These are phyloP conservation scores for Notospermus geniculatus DNA, from an alignment of 1,140 invertebrate species.

Conservation along the genomic window DNA sequence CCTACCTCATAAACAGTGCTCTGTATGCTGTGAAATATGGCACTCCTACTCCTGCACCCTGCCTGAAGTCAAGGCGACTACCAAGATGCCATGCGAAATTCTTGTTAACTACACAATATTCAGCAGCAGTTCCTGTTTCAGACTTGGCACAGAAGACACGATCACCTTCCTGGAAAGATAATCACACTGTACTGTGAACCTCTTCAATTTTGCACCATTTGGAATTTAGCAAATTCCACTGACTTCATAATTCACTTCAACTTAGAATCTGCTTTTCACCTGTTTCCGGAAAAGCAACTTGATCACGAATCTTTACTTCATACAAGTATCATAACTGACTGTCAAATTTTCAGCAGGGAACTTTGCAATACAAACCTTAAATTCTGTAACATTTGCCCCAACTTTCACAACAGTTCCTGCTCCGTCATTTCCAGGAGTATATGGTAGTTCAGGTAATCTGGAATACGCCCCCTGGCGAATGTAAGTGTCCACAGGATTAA, in stretches of 20 bases:
- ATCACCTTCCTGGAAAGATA: slow-evolving; percentile 58
- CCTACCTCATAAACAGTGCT: slow-evolving; percentile 58
- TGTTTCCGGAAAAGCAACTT: no score
- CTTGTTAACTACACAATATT: slow-evolving; percentile 54
- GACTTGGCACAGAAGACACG: slow-evolving; percentile 55
- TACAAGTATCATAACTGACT: no score
- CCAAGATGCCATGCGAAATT: slow-evolving; percentile 40
- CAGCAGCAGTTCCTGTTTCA: slow-evolving; percentile 59
- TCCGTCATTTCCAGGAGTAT: slow-evolving; percentile 60
- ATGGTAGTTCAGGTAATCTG: slow-evolving; percentile 56
- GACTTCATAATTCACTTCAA: no score
- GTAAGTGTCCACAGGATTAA: slow-evolving; percentile 67
- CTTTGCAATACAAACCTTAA: no score
- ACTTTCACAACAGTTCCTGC: slow-evolving; percentile 60
- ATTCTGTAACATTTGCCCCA: slow-evolving; percentile 53
- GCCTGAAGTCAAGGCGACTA: slow-evolving; percentile 55
- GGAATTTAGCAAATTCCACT: no score
- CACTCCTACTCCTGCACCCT: slow-evolving; percentile 62
- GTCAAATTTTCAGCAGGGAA: no score
- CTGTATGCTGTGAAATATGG: slow-evolving; percentile 65
- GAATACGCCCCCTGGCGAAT: slow-evolving; percentile 59
- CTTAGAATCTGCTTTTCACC: no score
- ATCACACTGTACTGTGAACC: background rate
- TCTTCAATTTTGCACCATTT: no score
- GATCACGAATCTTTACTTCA: no score